Percentiles rank a stretch among this genome's conserved stretches.
Conservation (phyloP, 2,113 vertebrate genomes). For the Pungitius pungitius region DNA sequence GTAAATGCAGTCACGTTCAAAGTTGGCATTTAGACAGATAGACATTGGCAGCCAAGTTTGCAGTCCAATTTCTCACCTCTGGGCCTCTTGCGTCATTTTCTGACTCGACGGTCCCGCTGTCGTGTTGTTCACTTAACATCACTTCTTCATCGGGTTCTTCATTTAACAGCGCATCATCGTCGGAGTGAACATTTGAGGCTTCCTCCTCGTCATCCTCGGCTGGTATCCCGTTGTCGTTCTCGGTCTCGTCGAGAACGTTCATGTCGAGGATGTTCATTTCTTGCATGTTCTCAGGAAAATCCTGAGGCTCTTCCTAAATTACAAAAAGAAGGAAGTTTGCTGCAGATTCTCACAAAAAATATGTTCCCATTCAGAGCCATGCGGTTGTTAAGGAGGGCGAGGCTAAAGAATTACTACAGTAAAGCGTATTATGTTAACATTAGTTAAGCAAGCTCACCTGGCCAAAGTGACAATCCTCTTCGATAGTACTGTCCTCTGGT, state of each 20-base stretch:
- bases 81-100: slow-evolving; percentile 65
- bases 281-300: slow-evolving; percentile 85
- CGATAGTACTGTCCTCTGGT: slow-evolving; percentile 86
- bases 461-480: slow-evolving; percentile 88
- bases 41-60: not conserved
- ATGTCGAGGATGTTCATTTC: slow-evolving; percentile 90
- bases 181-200: slow-evolving; percentile 41
- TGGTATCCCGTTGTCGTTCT: slow-evolving; percentile 83
- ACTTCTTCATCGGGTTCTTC: slow-evolving; percentile 68
- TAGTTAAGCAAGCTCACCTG: slow-evolving; percentile 80
- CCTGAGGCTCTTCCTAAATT: slow-evolving; percentile 84
- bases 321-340: not conserved
- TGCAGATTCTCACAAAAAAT: not conserved
- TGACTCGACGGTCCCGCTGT: slow-evolving; percentile 49
- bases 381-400: not conserved
- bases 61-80: slow-evolving; percentile 66
- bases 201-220: slow-evolving; percentile 81
- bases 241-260: slow-evolving; percentile 87
- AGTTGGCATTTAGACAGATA: not conserved
- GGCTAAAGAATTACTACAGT: not conserved
- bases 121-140: slow-evolving; percentile 73
- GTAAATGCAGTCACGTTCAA: not conserved
- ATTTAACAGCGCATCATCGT: slow-evolving; percentile 67
- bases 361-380: not conserved
- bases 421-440: not conserved